These are phyloP conservation scores for Aplocera efformata DNA, from an alignment of 2,888 invertebrate genomes.

Conservation along the genomic window DNA sequence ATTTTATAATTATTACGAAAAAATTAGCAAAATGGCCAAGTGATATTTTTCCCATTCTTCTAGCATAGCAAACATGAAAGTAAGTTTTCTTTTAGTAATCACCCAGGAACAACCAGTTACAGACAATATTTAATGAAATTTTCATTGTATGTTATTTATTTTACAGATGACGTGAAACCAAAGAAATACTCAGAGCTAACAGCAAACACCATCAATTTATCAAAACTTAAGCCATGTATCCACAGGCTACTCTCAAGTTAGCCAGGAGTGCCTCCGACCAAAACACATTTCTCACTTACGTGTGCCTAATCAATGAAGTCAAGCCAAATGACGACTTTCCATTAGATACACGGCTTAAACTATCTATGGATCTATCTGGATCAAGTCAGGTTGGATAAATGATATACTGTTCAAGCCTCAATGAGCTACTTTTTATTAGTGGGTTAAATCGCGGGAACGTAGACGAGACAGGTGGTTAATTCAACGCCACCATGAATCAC, in stretches of 20 bases:
- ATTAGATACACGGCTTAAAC: conserved; percentile 22
- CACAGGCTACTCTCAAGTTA: conserved; percentile 37
- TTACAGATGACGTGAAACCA: conserved; percentile 31
- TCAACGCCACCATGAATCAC: no score
- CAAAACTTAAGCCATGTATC: conserved; percentile 21
- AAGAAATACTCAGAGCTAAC: conserved; percentile 13
- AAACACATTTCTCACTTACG: conserved; percentile 55
- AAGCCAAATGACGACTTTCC: conserved; percentile 35
- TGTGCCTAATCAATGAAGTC: conserved; percentile 54
- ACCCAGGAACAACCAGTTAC: neutral
- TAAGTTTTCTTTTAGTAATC: no score
- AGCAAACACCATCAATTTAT: conserved; percentile 23
- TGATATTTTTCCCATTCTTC: neutral
- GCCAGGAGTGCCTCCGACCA: conserved; percentile 57
- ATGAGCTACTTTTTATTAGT: no score
- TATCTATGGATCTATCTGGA: conserved; percentile 1
- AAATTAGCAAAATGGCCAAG: conserved; percentile 11
- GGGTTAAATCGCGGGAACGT: no score
- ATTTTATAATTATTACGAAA: neutral
- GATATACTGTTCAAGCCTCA: no score
- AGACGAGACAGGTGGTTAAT: no score
- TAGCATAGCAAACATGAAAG: neutral
- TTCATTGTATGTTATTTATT: neutral
- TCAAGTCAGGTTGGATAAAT: no score
- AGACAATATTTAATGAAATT: no score